Percentiles rank a stretch among this genome's conserved stretches.
Evolutionary conservation across 2,113 vertebrate genomes (phyloP).

Genomic region (Hoplias malabaricus): DNA sequence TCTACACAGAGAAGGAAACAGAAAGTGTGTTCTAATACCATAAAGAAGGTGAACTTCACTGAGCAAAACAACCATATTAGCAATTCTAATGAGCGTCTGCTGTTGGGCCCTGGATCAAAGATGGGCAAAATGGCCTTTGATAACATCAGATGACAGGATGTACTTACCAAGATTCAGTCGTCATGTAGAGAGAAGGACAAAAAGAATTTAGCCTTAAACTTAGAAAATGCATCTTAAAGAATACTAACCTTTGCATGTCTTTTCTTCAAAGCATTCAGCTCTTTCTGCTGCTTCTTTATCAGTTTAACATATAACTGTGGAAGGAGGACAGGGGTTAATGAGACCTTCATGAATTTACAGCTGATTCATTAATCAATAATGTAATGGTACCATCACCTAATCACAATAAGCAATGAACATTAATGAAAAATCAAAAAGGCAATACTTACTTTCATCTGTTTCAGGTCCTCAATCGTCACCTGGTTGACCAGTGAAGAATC

Average conservation of each 20-base stretch:
- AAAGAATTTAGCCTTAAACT: not conserved
- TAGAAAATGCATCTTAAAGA: not conserved
- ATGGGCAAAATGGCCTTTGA: not conserved
- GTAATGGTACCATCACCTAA: too few relatives aligned
- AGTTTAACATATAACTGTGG: constrained; percentile 90
- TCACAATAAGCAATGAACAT: too few relatives aligned
- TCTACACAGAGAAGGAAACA: not conserved
- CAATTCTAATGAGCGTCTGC: constrained; percentile 21
- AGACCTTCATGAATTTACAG: not conserved
- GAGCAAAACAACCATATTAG: not conserved
- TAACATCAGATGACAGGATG: not conserved
- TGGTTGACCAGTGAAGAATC: constrained; percentile 85
- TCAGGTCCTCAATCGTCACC: constrained; percentile 95
- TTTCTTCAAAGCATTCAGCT: constrained; percentile 91
- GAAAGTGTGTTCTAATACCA: not conserved
- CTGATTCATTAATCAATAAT: not conserved
- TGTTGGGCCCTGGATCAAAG: not conserved
- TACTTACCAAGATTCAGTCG: not conserved
- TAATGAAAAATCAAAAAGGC: not conserved
- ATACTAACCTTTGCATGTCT: constrained; percentile 90
- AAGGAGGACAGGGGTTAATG: not conserved
- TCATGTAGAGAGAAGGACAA: not conserved
- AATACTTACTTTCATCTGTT: constrained; percentile 92
- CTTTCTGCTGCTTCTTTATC: constrained; percentile 97
- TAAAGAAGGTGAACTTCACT: not conserved